Base-by-base conservation (phyloP, 2,113 vertebrate species). In the Phoxinus phoxinus region DNA sequence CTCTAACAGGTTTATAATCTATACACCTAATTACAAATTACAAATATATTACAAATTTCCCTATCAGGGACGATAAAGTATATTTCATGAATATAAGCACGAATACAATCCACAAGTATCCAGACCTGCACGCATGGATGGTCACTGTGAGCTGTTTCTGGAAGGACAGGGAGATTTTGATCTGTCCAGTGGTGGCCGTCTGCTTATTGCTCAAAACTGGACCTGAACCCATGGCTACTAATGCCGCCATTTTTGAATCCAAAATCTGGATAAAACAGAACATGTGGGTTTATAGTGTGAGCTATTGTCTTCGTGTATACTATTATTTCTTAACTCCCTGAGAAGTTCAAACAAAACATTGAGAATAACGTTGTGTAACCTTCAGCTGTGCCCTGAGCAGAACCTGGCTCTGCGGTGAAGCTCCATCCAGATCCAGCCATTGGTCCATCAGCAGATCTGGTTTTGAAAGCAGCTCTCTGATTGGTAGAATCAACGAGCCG, bases 51-150 rank as follows among this genome's bases (percentile, higher is more conserved):
- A n/a, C n/a, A n/a, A n/a, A n/a, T n/a, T n/a, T n/a, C n/a, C n/a
- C n/a, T n/a, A n/a, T n/a, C n/a, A n/a, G n/a, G n/a, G n/a, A n/a
- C n/a, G n/a, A n/a, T n/a, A n/a, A n/a, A n/a, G n/a, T n/a, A n/a
- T n/a, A n/a, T n/a, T n/a, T n/a, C n/a, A n/a, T n/a, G n/a, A n/a
- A 56, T 21, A 56, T 2, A 56, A 8, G 19, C 19, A 56, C 6
- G 7, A 8, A 23, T 56, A 56, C 53, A 23, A 23, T 21, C 53
- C 19, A 56, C 53, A 23, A 8, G 19, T 23, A 9, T 5, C 23
- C 88, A 72, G 30, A 98, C 97, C 96, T 96, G 96, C 97, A 98
- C 81, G 90, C 83, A 19, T 97, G 96, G 19, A 97, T 86, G 0
- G 93, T 84, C 88, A 96, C 90, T 30, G 93, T 71, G 44, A 98